Base-by-base conservation (phyloP, 2,888 invertebrate genomes). In the Rotaria macrura region DNA sequence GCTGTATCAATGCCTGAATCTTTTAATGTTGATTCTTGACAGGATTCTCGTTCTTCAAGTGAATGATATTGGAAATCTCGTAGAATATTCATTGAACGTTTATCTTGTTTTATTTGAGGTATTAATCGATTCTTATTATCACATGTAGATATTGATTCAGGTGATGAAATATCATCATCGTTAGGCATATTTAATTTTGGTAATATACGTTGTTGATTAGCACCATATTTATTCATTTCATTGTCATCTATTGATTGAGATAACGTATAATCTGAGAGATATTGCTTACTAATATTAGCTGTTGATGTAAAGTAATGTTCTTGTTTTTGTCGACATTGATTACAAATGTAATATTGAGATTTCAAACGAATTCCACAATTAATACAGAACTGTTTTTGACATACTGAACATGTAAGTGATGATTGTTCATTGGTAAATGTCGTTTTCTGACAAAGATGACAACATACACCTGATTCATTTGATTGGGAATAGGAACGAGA, bases 281-380 rank as follows among this genome's bases (percentile, higher is more conserved):
- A 79, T 43, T 79, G 79, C 43, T 79, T 79, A 12, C n/a, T 43
- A 14, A 79, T 79, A 79, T 79, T 43, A n/a, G 23, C 43, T 43
- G 40, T 43, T 43, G n/a, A 43, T 25, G 79, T 43, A 79, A 79
- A 79, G n/a, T 79, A 79, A 43, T 23, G 79, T 92, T 99, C 97
- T 93, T 99, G 98, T 91, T 98, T 97, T 92, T 98, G 98, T 88
- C 97, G 95, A 92, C 99, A 99, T 89, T 98, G 92, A 90, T 98
- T 97, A 92, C 99, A 99, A 88, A 97, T 9, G 43, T 79, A 38
- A 20, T 65, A 34, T 43, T 79, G 79, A 43, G 38, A 4, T 43
- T 79, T 79, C n/a, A 79, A 17, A 25, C 79, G 79, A 38, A 79
- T 20, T 12, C 79, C 74, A 57, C 86, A 86, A 43, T 84, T 34